phyloP scores from a whole-genome alignment of 2,113 vertebrate species.

The Cervus canadensis region DNA sequence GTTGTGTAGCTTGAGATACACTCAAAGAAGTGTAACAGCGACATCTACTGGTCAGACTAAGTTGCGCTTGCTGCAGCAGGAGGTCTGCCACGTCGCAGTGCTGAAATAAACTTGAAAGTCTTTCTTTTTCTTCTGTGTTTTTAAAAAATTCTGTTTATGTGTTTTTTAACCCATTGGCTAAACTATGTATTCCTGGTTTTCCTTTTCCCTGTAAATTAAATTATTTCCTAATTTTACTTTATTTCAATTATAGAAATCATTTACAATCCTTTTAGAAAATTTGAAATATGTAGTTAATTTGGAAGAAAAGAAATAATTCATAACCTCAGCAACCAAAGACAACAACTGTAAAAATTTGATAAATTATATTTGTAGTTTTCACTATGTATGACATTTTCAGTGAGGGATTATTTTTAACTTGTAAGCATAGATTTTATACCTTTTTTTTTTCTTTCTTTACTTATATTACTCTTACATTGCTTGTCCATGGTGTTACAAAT shows the following conservation, averaged over 20 bases:
- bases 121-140: slow-evolving; percentile 27
- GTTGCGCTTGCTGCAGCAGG: neutral
- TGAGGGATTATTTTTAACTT: neutral
- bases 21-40: slow-evolving; percentile 60
- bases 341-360: neutral
- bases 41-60: slow-evolving; percentile 71
- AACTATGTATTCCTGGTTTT: neutral
- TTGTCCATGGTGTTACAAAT: neutral
- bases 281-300: neutral
- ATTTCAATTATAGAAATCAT: slow-evolving; percentile 18
- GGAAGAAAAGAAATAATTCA: neutral
- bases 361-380: neutral
- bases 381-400: neutral
- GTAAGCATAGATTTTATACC: neutral
- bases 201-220: neutral
- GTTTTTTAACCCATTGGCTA: neutral
- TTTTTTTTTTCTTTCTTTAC: neutral
- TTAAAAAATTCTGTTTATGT: neutral
- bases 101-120: neutral
- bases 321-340: neutral
- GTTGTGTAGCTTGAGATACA: neutral
- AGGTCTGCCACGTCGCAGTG: neutral
- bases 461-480: neutral
- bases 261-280: neutral
- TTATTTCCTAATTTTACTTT: slow-evolving; percentile 23